Evolutionary conservation across 2,888 invertebrate genomes (phyloP), one percentile per base, ranked within the genome.

Genomic region (Abrostola tripartita): DNA sequence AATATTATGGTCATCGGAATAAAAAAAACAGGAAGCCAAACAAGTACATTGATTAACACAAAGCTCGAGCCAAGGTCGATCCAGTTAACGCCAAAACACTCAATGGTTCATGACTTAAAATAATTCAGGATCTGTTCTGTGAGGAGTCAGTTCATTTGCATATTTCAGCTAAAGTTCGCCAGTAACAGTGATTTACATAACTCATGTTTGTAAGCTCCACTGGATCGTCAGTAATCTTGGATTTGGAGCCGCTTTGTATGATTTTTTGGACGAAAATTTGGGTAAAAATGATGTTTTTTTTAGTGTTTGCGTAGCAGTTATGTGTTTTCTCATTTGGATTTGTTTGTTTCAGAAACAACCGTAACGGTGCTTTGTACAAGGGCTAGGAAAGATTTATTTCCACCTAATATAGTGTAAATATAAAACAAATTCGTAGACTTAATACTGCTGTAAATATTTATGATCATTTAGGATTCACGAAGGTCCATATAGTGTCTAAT

Each of bases 101-200:
- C 72, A 65, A 65, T 60, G 69, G 65, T 74, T 70, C 74, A 76
- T 76, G 78, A 66, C 76, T 52, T 35, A 68, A 78, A 76, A 78
- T 76, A 79, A 79, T 76, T 74, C 65, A 66, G 61, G 67, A 65
- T 63, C 65, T 41, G 63, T 68, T 40, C 66, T 63, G 62, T 73
- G 65, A 71, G 58, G 67, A 63, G 57, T 53, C 40, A 63, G 64
- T 62, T 67, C 59, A 81, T 82, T 81, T 79, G 68, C 81, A 82
- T 82, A 73, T 76, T 76, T 62, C 74, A 74, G 68, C 52, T 36
- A 55, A 72, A 76, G 61, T 80, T 74, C 44, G 49, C 60, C 61
- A 67, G 78, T 61, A 61, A 68, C 73, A 75, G 79, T 81, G 74
- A 81, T 82, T 82, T 82, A 74, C 82, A 82, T 82, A 82, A 79